These are phyloP conservation scores for Adelges cooleyi DNA, from an alignment of 1,140 invertebrate genomes.

Conservation along the genomic window DNA sequence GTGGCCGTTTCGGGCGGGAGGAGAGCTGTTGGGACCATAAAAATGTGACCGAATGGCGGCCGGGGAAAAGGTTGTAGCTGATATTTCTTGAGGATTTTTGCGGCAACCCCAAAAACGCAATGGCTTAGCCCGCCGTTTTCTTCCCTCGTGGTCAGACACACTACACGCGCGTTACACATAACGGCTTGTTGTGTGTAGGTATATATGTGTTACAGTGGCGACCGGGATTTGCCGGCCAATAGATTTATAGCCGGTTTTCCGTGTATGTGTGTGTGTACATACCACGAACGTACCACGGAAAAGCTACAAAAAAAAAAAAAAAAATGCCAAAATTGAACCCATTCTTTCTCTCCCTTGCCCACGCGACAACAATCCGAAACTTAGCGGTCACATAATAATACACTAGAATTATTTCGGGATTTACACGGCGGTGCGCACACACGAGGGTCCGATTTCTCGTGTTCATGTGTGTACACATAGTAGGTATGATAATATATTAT, in stretches of 20 bases:
- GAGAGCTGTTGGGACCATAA: too few species aligned
- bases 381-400: slow-evolving; percentile 18
- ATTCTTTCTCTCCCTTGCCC: background rate
- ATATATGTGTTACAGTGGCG: too few species aligned
- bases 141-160: background rate
- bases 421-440: slow-evolving; percentile 11
- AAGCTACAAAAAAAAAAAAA: background rate
- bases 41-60: background rate
- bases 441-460: background rate
- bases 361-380: background rate
- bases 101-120: slow-evolving; percentile 18
- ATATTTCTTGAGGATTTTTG: slow-evolving; percentile 7
- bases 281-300: background rate
- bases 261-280: background rate
- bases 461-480: too few species aligned
- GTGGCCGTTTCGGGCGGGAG: too few species aligned
- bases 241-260: slow-evolving; percentile 26
- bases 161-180: background rate
- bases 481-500: background rate
- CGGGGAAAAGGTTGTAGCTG: background rate
- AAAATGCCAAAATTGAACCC: slow-evolving; percentile 19
- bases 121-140: background rate
- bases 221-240: slow-evolving; percentile 21
- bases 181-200: background rate
- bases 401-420: slow-evolving; percentile 22